Evolutionary conservation across 2,797 vertebrate genomes (phyloP), one percentile per base, ranked within the genome.

Genomic region (Acanthiza pusilla): DNA sequence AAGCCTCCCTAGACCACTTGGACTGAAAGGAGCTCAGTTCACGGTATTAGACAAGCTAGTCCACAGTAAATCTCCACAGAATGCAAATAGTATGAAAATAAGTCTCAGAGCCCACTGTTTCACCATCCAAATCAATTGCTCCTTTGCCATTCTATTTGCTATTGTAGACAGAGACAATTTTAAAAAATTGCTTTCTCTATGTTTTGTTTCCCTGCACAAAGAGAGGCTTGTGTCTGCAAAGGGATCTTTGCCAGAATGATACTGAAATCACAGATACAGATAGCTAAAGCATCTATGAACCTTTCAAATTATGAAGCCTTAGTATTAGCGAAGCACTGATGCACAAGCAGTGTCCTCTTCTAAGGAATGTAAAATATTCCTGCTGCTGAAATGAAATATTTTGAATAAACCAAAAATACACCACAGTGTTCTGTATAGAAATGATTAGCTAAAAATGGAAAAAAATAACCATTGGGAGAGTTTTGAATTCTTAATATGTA

Each of bases 401-500:
- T 67, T 90, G 13, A 67, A 87, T 71, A 74, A 17, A 47, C 55
- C 74, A 42, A 58, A 81, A 84, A 70, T 60, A 89, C 74, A 90
- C 38, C 15, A 51, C 25, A 61, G 30, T 65, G 22, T 75, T 94
- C 45, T 65, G 5, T 29, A 42, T 32, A 60, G 16, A 55, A 65
- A 38, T 26, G 15, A 79, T 72, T 81, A 82, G 57, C 83, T 72
- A 76, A 93, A 95, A n/a, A 58, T 10, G 53, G 15, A 23, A 32
- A 90, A 95, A 94, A 62, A 60, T 30, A 74, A 22, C 7, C 11
- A 55, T 61, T 3, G 1, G 34, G 72, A 85, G 47, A 71, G 10
- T 38, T 93, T 38, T 95, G 55, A 91, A 94, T 95, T 92, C 95
- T 84, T 91, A 62, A 72, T 85, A 70, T 1, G 23, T 40, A 71